Percentiles rank a stretch among this genome's conserved stretches.
Conservation (phyloP, 2,888 invertebrate genomes). For the Dicroscelio sp. region DNA sequence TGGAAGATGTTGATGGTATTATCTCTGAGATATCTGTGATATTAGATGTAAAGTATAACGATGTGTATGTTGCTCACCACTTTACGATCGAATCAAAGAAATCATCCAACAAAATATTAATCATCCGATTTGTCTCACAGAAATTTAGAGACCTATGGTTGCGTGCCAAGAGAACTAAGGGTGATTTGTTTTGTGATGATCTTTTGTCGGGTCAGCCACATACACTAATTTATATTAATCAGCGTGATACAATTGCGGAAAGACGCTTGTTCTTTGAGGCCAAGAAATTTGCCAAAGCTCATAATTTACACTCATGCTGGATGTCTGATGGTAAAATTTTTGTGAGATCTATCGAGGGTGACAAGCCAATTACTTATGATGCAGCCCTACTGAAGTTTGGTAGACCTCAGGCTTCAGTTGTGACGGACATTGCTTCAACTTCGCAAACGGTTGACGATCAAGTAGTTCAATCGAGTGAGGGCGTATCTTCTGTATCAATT, state of each 20-base stretch:
- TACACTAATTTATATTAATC: background rate
- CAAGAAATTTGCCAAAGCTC: background rate
- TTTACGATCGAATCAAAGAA: background rate
- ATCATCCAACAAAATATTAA: too few relatives aligned
- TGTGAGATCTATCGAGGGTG: background rate
- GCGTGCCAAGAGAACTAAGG: background rate
- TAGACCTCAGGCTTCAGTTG: background rate
- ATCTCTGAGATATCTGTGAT: background rate
- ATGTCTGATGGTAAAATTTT: background rate
- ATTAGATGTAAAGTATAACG: too few relatives aligned
- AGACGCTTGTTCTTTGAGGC: background rate
- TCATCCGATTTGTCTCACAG: background rate
- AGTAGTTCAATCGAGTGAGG: too few relatives aligned
- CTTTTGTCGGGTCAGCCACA: too few relatives aligned
- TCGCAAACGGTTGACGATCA: too few relatives aligned
- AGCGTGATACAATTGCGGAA: background rate
- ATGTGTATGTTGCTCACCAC: background rate
- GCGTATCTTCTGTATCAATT: too few relatives aligned
- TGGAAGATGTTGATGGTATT: background rate
- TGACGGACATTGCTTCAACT: background rate
- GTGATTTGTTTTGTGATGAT: too few relatives aligned
- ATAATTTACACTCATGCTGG: background rate
- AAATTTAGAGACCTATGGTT: background rate
- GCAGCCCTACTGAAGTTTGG: background rate
- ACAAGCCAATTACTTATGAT: background rate